Evolutionary conservation across 2,797 vertebrate species (phyloP).

Genomic region (Eremophila alpestris): DNA sequence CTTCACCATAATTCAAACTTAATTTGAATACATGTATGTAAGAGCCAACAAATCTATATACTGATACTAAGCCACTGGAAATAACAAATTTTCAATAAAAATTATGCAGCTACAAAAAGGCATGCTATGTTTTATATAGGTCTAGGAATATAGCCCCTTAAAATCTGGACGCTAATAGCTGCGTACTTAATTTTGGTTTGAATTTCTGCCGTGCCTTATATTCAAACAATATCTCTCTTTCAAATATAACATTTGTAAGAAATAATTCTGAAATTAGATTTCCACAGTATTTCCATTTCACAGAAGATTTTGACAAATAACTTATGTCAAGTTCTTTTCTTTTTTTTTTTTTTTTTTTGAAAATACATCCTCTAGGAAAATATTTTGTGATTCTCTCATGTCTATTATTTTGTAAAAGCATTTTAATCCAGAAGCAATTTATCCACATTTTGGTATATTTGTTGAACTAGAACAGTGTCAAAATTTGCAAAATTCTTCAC

Average conservation of each 20-base stretch:
- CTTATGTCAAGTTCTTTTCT: not conserved
- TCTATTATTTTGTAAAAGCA: not conserved
- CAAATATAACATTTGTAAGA: not conserved
- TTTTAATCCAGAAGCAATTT: not conserved
- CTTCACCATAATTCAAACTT: not conserved
- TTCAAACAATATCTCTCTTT: not conserved
- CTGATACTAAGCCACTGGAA: not conserved
- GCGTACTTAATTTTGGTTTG: not conserved
- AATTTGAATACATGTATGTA: accelerated
- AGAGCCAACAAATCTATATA: not conserved
- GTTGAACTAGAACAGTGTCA: not conserved
- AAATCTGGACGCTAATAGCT: not conserved
- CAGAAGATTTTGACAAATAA: not conserved
- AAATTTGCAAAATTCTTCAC: not conserved
- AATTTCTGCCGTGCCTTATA: not conserved
- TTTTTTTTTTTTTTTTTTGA: not conserved
- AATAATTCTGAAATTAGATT: not conserved
- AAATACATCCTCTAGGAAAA: not conserved
- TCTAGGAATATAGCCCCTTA: not conserved
- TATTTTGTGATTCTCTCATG: not conserved
- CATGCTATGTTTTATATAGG: not conserved
- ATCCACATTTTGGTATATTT: not conserved
- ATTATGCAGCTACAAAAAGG: not conserved
- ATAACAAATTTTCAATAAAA: not conserved
- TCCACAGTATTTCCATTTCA: not conserved